Conservation (phyloP, 2,797 vertebrate species). For the Myotis daubentonii region DNA sequence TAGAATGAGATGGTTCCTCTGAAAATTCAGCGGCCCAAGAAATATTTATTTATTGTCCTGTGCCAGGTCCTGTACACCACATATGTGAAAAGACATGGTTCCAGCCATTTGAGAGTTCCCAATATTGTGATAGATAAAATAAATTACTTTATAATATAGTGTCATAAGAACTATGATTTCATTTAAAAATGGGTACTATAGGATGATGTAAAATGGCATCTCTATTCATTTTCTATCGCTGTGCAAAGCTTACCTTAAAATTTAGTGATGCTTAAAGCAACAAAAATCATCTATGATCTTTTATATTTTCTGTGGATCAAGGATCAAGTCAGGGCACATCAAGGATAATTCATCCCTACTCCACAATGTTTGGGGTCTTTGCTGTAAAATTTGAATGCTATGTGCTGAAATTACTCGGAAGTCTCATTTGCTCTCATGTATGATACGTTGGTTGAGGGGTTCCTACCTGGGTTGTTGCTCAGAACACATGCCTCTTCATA, state of each 20-base stretch:
- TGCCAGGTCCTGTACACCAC: background rate
- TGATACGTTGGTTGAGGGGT: background rate
- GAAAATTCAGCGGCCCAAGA: background rate
- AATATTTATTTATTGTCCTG: background rate
- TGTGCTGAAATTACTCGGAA: background rate
- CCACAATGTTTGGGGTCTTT: background rate
- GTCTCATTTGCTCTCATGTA: background rate
- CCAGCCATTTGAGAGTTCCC: background rate
- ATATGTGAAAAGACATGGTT: background rate
- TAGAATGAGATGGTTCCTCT: background rate
- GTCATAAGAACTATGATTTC: slow-evolving; percentile 10
- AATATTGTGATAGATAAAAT: background rate
- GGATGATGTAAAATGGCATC: background rate
- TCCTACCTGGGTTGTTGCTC: background rate
- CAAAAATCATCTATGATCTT: background rate
- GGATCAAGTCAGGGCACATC: background rate
- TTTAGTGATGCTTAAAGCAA: background rate
- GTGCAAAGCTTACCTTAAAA: background rate
- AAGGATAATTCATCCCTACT: background rate
- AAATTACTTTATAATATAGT: background rate
- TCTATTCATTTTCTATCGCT: background rate
- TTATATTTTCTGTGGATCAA: background rate
- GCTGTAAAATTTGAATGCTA: background rate
- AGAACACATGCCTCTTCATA: background rate
- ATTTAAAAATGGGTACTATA: background rate